Conservation (phyloP, 2,113 vertebrate species). For the Cynopterus brachyotis region DNA sequence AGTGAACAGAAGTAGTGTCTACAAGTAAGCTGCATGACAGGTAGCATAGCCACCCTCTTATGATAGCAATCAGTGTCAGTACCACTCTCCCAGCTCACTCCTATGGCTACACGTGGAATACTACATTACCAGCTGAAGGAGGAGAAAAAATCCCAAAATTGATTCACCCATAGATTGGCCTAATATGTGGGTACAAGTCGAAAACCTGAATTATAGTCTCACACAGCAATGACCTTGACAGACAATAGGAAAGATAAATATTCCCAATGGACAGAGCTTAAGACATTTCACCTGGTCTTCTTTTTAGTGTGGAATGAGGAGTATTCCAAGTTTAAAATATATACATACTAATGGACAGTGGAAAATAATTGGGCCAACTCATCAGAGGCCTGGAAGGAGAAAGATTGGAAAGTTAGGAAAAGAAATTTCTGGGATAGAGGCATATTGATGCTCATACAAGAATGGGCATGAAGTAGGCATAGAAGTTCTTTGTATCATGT, state of each 20-base stretch:
- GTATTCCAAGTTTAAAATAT: neutral
- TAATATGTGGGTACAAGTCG: neutral
- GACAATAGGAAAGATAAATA: neutral
- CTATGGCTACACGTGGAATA: neutral
- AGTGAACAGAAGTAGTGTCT: neutral
- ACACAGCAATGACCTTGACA: neutral
- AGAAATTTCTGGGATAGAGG: neutral
- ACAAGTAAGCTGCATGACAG: neutral
- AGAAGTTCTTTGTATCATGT: neutral
- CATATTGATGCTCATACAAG: neutral
- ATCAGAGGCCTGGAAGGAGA: neutral
- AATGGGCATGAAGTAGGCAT: neutral
- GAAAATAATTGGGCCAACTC: neutral
- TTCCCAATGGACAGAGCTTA: neutral
- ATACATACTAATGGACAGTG: neutral
- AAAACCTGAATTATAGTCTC: constrained; percentile 16
- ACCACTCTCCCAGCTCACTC: neutral
- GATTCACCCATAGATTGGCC: neutral
- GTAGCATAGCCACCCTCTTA: neutral
- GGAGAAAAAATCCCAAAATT: neutral
- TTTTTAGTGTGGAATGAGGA: neutral
- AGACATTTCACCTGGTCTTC: neutral
- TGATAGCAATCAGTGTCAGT: neutral
- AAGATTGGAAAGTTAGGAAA: neutral
- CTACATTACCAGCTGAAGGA: neutral